Percentiles rank a stretch among this genome's conserved stretches.
These are phyloP conservation scores for Apostichopus californicus DNA, from an alignment of 35 echinoderm and acorn worm species.

Conservation along the genomic window DNA sequence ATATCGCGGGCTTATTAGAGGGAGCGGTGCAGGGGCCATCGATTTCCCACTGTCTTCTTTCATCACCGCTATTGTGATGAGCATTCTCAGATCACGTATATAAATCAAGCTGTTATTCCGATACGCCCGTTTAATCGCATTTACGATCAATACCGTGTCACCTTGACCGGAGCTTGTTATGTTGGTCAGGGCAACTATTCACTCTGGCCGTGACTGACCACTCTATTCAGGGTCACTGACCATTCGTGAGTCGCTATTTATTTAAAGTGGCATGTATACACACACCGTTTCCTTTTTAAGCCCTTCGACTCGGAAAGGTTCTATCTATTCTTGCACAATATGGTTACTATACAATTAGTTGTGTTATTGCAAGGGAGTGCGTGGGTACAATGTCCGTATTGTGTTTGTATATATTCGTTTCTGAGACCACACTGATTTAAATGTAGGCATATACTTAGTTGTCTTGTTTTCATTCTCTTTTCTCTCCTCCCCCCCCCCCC, in stretches of 20 bases:
- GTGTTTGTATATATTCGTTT: too few species aligned
- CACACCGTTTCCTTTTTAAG: too few species aligned
- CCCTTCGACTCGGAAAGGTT: too few species aligned
- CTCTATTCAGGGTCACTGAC: slow-evolving; percentile 36
- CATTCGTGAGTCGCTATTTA: neutral
- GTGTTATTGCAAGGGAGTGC: too few species aligned
- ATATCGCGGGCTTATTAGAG: neutral
- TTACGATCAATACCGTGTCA: neutral
- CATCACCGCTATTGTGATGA: neutral
- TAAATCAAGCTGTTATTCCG: neutral
- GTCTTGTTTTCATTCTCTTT: neutral
- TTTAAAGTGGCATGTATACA: neutral
- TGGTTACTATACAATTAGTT: too few species aligned
- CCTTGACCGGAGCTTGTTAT: slow-evolving; percentile 49
- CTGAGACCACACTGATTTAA: too few species aligned
- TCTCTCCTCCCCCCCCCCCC: too few species aligned
- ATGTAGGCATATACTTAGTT: too few species aligned
- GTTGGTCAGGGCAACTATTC: slow-evolving; percentile 47
- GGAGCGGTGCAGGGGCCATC: neutral
- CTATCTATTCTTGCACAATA: too few species aligned
- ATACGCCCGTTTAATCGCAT: neutral
- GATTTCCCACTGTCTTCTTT: neutral
- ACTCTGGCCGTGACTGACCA: slow-evolving; percentile 44
- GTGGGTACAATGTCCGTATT: too few species aligned
- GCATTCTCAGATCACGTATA: neutral